Base-by-base conservation (phyloP, 92 coral and sea anemone species). In the Montipora capitata region DNA sequence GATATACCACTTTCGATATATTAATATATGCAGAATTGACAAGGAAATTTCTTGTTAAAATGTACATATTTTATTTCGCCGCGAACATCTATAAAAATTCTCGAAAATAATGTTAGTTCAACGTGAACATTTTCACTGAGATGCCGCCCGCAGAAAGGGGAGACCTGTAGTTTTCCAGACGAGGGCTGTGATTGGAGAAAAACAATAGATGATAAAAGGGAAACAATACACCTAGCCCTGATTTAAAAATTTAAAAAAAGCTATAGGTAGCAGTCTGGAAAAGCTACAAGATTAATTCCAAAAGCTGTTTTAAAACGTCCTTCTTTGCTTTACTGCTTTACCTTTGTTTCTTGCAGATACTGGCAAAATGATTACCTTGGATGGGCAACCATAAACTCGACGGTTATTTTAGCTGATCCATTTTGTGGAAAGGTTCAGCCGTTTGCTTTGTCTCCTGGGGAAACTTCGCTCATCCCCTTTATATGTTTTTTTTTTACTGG, bases 331-430 rank as follows among this genome's bases (percentile, higher is more conserved):
- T 17, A 2, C 9, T 16, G 3, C 20, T 7, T 48, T 9, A 16
- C 1, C 42, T 61, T 45, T 5, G 6, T 65, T 39, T 0, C 0
- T 66, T 67, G 16, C 39, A 80, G 85, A 52, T 35, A 80, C 14
- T 80, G 49, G 51, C 20, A 6, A 51, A 11, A 56, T 17, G 85
- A 80, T 49, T 80, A 14, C 4, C 4, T 80, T 6, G 85, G 66
- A 51, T 39, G 40, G 1, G 20, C 72, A 4, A 10, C 7, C 27
- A 49, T 80, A 14, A 18, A 66, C 5, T 76, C 85, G 4, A 2
- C 48, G n/a, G 5, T 39, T n/a, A 10, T 80, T 2, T 41, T 71
- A 15, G 64, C 85, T 48, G 85, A 66, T 38, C 85, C 85, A 15
- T 80, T 67, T 14, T 80, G 85, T 11, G 85, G 75, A 66, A 17